Percentiles rank a stretch among this genome's conserved stretches.
phyloP scores from a whole-genome alignment of 1,140 invertebrate species.

The Macrostomum lignano region DNA sequence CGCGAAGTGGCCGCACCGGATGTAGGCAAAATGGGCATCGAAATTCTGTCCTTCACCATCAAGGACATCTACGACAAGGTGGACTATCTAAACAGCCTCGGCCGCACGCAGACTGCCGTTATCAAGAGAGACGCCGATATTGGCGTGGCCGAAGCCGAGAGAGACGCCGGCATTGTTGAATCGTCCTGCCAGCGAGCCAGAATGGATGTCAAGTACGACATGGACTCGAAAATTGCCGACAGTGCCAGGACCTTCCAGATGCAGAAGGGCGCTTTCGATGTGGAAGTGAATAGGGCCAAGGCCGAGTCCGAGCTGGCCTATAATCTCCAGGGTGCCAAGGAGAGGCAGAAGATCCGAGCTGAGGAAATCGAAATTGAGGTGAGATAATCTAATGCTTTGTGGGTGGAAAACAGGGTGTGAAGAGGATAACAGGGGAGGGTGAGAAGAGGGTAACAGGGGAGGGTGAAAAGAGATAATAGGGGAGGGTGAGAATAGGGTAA shows the following conservation, averaged over 20 bases:
- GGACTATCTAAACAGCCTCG: constrained; percentile 69
- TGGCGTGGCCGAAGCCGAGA: constrained; percentile 76
- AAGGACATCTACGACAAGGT: constrained; percentile 73
- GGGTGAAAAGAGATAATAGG: too few species aligned
- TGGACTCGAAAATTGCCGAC: constrained; percentile 81
- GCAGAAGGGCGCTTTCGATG: constrained; percentile 78
- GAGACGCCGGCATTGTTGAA: constrained; percentile 71
- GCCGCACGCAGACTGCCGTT: constrained; percentile 69
- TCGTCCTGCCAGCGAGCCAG: constrained; percentile 77
- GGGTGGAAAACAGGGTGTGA: too few species aligned
- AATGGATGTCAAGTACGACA: constrained; percentile 82
- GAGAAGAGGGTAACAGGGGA: too few species aligned
- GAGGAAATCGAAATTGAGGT: constrained; percentile 77
- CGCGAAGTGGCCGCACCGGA: constrained; percentile 82
- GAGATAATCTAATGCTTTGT: too few species aligned
- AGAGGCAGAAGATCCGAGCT: constrained; percentile 65
- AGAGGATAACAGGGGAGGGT: too few species aligned
- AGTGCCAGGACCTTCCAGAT: constrained; percentile 64
- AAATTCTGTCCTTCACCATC: constrained; percentile 87
- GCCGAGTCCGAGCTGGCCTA: constrained; percentile 78
- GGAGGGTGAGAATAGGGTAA: too few species aligned
- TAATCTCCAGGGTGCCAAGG: constrained; percentile 66
- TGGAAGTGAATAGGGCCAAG: constrained; percentile 42
- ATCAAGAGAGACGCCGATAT: constrained; percentile 81
- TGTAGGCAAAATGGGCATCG: constrained; percentile 88